Conservation (phyloP, 2,797 vertebrate species). For the Spondyliosoma cantharus region DNA sequence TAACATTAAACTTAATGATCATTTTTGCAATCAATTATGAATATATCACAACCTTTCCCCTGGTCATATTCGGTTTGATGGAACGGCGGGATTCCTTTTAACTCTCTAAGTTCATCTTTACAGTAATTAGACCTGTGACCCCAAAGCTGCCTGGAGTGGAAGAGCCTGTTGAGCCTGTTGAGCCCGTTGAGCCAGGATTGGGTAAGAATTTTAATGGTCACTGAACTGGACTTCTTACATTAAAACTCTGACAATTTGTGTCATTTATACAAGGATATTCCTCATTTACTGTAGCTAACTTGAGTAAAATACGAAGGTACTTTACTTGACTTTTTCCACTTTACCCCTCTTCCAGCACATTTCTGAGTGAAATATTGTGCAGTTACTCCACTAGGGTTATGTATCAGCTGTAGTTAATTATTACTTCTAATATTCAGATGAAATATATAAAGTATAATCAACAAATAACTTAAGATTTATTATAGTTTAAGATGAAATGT, state of each 20-base stretch:
- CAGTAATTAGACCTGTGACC: constrained; percentile 64
- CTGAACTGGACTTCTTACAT: background rate
- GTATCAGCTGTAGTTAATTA: background rate
- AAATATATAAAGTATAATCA: no score
- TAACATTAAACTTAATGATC: no score
- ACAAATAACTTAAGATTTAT: no score
- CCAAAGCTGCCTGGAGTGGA: constrained; percentile 31
- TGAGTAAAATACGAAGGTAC: no score
- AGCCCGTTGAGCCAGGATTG: constrained; percentile 72
- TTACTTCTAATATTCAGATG: background rate
- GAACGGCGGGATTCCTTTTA: background rate
- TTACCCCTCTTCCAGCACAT: no score
- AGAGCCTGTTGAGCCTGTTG: constrained; percentile 70
- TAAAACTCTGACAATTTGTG: no score
- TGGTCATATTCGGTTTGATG: background rate
- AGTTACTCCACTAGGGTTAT: background rate
- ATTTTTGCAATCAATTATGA: no score
- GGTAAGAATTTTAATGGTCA: constrained; percentile 61
- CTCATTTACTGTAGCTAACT: background rate
- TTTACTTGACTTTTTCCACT: no score
- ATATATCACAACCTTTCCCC: no score
- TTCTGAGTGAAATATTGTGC: background rate
- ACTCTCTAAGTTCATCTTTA: constrained; percentile 28
- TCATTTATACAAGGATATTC: background rate
- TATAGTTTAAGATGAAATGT: no score